Evolutionary conservation across 2,113 vertebrate genomes (phyloP).

Genomic region (Peromyscus leucopus): DNA sequence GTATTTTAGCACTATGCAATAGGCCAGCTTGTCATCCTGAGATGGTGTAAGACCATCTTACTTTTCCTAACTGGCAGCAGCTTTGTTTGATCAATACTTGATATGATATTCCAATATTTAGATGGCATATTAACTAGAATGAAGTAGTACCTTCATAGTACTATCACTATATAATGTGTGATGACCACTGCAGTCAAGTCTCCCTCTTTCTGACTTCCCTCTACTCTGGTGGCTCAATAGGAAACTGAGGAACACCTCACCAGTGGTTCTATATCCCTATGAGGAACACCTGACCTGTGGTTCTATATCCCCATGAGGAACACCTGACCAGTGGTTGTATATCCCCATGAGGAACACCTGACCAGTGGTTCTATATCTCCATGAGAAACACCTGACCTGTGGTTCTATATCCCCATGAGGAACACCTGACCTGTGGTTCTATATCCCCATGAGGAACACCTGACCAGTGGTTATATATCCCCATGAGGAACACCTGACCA

Average conservation of each 20-base stretch:
- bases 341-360: neutral
- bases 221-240: neutral
- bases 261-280: neutral
- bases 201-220: neutral
- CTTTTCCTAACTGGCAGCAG: neutral
- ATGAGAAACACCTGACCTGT: neutral
- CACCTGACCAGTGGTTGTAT: no score
- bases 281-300: no score
- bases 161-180: no score
- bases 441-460: neutral
- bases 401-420: neutral
- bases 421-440: no score
- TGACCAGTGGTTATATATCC: neutral
- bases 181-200: neutral
- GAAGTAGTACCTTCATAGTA: no score
- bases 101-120: neutral
- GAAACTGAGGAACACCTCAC: neutral
- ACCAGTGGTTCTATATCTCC: neutral
- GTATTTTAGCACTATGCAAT: neutral
- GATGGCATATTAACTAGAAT: neutral
- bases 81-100: constrained; percentile 6
- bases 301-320: neutral
- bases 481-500: neutral
- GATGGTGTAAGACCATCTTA: neutral
- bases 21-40: neutral